Evolutionary conservation across 2,888 invertebrate genomes (phyloP), one percentile per base, ranked within the genome.

Genomic region (Hirtodrosophila alboralis): DNA sequence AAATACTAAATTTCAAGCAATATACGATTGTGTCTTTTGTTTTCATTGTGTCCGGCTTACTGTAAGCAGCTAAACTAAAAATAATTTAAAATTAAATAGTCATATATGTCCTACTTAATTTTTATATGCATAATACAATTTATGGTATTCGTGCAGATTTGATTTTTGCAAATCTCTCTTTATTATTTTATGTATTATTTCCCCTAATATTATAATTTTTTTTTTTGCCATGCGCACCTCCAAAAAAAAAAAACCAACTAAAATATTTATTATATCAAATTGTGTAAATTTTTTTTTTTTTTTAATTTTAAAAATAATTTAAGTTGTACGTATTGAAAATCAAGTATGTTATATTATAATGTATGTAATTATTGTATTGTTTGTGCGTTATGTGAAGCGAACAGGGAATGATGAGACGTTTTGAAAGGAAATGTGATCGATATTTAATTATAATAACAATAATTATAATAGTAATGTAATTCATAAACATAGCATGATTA

Each of bases 341-440:
- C 28, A 47, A 45, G 21, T 40, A 45, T 66, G 56, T 57, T 47
- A 62, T 45, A 57, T 71, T 61, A 60, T 66, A 66, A 60, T 66
- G 43, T 57, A 62, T 58, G 40, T 47, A 67, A 62, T 44, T 65
- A 65, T 56, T 59, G 28, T 54, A 54, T 56, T 73, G 54, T 73
- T 69, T 69, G 34, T 73, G 64, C 47, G 65, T 61, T 65, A 72
- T 36, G 65, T 69, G 54, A 71, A 58, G 63, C 59, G 72, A 79
- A 62, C 68, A 72, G 71, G 71, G 74, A 83, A 83, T 56, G 72
- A 62, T 68, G 71, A 79, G 80, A 80, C 65, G 84, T 81, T 86
- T 54, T 84, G 76, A 78, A 88, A 86, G 86, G 86, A 88, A 86
- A 88, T 88, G 87, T 88, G 87, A 88, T 88, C 86, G 87, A 88